Conservation (phyloP, 1,140 invertebrate species). For the Mizuhopecten yessoensis region DNA sequence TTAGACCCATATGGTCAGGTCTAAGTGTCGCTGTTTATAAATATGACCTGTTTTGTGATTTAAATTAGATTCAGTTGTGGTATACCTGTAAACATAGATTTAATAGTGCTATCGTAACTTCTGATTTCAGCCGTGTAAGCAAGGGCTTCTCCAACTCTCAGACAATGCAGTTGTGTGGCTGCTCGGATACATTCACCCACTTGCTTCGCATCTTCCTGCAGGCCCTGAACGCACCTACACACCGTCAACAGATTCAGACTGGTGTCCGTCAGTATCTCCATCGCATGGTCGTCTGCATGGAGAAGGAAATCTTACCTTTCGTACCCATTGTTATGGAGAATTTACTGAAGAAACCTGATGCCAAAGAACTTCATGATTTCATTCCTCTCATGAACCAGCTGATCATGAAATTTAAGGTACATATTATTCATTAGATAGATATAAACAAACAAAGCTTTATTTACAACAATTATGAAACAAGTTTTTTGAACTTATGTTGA, state of each 20-base stretch:
- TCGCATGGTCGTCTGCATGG: constrained; percentile 87
- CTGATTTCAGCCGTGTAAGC: constrained; percentile 84
- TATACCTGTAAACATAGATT: too few species aligned
- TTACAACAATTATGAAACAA: too few species aligned
- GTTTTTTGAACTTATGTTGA: too few species aligned
- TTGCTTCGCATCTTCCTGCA: constrained; percentile 85
- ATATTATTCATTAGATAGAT: too few species aligned
- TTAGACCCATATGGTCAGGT: too few species aligned
- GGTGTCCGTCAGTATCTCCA: constrained; percentile 86
- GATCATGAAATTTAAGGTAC: constrained; percentile 86
- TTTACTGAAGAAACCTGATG: constrained; percentile 84
- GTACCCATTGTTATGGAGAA: constrained; percentile 85
- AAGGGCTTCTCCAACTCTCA: constrained; percentile 86
- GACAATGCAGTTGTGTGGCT: constrained; percentile 85
- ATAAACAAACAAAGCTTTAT: too few species aligned
- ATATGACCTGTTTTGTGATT: too few species aligned
- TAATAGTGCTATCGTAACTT: not conserved
- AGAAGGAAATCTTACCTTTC: constrained; percentile 86
- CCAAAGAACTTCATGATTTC: constrained; percentile 85
- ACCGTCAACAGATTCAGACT: constrained; percentile 80
- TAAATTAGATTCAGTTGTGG: too few species aligned
- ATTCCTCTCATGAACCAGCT: constrained; percentile 87
- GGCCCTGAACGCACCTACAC: constrained; percentile 83
- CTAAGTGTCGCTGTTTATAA: too few species aligned
- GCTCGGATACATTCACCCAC: constrained; percentile 84